These are phyloP conservation scores for Pristionchus maxplancki DNA, from an alignment of 2,888 invertebrate genomes.

Conservation along the genomic window DNA sequence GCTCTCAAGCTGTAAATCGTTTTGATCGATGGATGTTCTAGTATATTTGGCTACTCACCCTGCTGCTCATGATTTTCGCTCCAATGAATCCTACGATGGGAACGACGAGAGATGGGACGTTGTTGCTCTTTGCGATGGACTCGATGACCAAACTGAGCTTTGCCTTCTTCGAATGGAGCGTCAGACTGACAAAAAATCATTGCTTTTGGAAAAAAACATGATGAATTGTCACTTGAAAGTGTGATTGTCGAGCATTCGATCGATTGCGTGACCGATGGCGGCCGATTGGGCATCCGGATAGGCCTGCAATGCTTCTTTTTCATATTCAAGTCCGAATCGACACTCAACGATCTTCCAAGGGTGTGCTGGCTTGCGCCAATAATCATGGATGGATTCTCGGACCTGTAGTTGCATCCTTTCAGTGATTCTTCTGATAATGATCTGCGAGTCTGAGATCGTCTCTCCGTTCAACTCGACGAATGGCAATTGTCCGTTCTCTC, in stretches of 20 bases:
- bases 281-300: not conserved
- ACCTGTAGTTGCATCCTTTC: not conserved
- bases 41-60: too few species aligned
- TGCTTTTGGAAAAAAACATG: not conserved
- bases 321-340: not conserved
- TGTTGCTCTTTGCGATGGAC: too few species aligned
- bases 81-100: not conserved
- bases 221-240: constrained; percentile 14
- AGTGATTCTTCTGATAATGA: constrained; percentile 19
- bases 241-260: constrained; percentile 44
- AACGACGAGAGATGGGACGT: not conserved
- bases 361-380: too few species aligned
- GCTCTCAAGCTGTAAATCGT: not conserved
- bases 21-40: too few species aligned
- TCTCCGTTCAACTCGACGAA: constrained; percentile 44
- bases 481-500: not conserved
- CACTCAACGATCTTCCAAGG: not conserved
- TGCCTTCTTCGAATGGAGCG: not conserved
- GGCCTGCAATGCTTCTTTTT: not conserved
- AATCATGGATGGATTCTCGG: not conserved
- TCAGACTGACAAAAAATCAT: not conserved
- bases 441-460: constrained; percentile 13
- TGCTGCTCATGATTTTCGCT: not conserved
- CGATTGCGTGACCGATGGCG: not conserved
- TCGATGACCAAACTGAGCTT: not conserved